Percentiles rank a stretch among this genome's conserved stretches.
These are phyloP conservation scores for Rhagonycha fulva DNA, from an alignment of 2,888 invertebrate genomes.

Conservation along the genomic window DNA sequence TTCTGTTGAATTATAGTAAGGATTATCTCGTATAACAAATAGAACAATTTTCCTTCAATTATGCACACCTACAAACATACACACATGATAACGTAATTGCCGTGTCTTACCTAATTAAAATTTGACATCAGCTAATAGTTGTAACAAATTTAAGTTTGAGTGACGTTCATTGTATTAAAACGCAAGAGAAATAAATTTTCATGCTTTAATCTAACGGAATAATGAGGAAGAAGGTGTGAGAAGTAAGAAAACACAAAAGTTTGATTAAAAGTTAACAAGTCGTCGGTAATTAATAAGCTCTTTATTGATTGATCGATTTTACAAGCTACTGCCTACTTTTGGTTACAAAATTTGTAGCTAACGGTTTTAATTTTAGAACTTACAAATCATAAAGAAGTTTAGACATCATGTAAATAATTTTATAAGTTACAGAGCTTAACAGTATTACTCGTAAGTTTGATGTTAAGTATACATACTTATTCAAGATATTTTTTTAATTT, in stretches of 20 bases:
- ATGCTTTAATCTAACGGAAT: background rate
- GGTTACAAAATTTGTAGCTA: background rate
- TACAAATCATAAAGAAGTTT: too few relatives aligned
- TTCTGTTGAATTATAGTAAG: background rate
- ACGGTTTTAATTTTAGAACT: background rate
- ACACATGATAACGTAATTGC: background rate
- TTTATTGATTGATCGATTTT: background rate
- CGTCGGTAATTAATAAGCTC: background rate
- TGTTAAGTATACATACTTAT: too few relatives aligned
- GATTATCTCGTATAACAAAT: background rate
- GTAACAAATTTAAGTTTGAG: background rate
- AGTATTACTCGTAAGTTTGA: too few relatives aligned
- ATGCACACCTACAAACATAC: background rate
- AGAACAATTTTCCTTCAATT: background rate
- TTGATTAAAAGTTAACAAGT: background rate
- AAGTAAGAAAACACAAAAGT: background rate
- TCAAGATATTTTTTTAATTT: too few relatives aligned
- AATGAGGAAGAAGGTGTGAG: background rate
- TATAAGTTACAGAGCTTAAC: too few relatives aligned
- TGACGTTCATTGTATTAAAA: background rate
- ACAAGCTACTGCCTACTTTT: background rate
- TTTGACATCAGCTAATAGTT: background rate
- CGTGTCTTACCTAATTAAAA: background rate
- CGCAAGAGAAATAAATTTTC: background rate
- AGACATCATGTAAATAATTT: too few relatives aligned